Conservation (phyloP, 1,140 invertebrate genomes). For the Orussus abietinus region DNA sequence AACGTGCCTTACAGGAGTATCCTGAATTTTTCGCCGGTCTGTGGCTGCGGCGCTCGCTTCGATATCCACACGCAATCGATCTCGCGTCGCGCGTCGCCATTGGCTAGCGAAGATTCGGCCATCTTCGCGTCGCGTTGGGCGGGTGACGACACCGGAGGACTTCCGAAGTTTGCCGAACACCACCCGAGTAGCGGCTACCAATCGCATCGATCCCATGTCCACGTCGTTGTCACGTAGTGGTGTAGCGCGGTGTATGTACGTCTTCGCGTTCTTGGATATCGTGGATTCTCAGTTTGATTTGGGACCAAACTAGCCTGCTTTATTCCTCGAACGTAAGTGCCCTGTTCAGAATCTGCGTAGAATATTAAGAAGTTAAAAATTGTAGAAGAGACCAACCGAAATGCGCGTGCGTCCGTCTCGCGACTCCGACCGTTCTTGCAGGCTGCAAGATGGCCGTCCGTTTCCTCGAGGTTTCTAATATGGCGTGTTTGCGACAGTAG, state of each 20-base stretch:
- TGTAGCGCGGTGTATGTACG: conserved; percentile 34
- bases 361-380: conserved; percentile 8
- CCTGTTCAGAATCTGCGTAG: background rate
- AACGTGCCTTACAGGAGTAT: too few relatives aligned
- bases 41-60: too few relatives aligned
- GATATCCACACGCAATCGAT: too few relatives aligned
- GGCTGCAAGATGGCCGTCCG: conserved; percentile 43
- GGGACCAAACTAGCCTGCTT: conserved; percentile 32
- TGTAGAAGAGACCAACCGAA: background rate
- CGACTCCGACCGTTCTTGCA: conserved; percentile 19
- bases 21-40: too few relatives aligned
- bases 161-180: conserved; percentile 24
- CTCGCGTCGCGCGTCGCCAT: too few relatives aligned
- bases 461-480: conserved; percentile 35
- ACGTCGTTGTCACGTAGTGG: conserved; percentile 42
- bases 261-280: conserved; percentile 29
- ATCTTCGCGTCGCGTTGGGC: background rate
- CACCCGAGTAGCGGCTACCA: conserved; percentile 28
- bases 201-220: conserved; percentile 43
- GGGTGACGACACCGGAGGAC: conserved; percentile 10
- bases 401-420: conserved; percentile 31
- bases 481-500: conserved; percentile 22
- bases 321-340: conserved; percentile 35
- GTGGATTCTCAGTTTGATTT: conserved; percentile 30
- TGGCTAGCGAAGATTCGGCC: conserved; percentile 13